Evolutionary conservation across 2,113 vertebrate species (phyloP).

Genomic region (Pagrus major): DNA sequence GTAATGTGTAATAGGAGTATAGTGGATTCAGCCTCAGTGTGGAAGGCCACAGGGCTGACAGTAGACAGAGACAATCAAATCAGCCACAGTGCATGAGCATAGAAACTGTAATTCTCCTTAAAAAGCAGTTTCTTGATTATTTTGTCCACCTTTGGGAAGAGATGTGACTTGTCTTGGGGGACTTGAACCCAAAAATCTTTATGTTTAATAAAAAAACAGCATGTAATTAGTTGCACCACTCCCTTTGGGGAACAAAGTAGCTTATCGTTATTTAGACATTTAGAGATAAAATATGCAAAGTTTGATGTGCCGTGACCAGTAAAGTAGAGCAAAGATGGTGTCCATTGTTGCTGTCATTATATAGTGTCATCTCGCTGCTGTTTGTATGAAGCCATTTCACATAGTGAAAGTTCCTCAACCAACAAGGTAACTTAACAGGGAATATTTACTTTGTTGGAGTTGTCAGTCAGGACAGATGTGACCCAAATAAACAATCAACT

Average conservation of each 20-base stretch:
- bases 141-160: background rate
- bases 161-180: background rate
- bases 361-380: too few relatives aligned
- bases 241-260: background rate
- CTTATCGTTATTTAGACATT: background rate
- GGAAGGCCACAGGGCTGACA: background rate
- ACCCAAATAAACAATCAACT: too few relatives aligned
- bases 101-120: background rate
- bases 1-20: slow-evolving; percentile 1
- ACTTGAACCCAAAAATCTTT: background rate
- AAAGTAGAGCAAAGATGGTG: too few relatives aligned
- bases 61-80: background rate
- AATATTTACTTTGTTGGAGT: background rate
- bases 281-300: background rate
- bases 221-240: background rate
- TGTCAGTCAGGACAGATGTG: background rate
- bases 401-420: too few relatives aligned
- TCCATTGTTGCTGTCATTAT: too few relatives aligned
- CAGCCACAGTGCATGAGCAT: background rate
- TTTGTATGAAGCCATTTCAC: background rate
- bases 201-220: background rate
- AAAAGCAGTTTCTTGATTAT: background rate
- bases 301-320: too few relatives aligned
- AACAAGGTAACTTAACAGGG: background rate
- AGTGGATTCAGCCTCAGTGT: background rate